Evolutionary conservation across 37 sponge, comb jelly and placozoan genomes (phyloP), one percentile per base, ranked within the genome.

Genomic region (Beroe forskalii): DNA sequence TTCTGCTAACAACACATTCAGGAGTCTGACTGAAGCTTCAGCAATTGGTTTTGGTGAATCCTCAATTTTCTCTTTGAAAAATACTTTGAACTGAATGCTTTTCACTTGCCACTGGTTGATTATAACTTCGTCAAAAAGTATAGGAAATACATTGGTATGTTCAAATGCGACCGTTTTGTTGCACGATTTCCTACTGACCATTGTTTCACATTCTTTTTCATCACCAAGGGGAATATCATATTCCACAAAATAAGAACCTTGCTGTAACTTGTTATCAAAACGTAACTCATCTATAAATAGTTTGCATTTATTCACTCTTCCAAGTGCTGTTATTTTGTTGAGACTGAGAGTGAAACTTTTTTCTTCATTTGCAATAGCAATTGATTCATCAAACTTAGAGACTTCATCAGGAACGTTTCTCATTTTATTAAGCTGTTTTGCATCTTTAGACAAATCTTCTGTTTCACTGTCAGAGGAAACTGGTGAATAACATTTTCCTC

Each of bases 251-350:
- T 80, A 80, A 3, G 86, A 33, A n/a, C 86, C 86, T 28, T 32
- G 12, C 24, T 22, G 55, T 41, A 37, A 25, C 40, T 8, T 4
- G 42, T 3, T n/a, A 80, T 80, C 86, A 43, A 80, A 80, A 23
- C 35, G 44, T 22, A 80, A 44, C 0, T 80, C 55, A 41, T 42
- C 40, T 14, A 80, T 14, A 25, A 30, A 27, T 4, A 80, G 30
- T 43, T 80, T 80, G 40, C 86, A 80, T 43, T 80, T 80, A 48
- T 80, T 80, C 3, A 80, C 86, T 80, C 86, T 32, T 44, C 86
- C 86, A n/a, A 80, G 86, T n/a, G 48, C 86, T 27, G 86, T 80
- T 35, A 80, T 41, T 25, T 44, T 41, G 86, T 80, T 80, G 24
- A 80, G 86, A 41, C 55, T 44, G n/a, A 80, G 55, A 27, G 86